Evolutionary conservation across 2,888 invertebrate species (phyloP), one percentile per base, ranked within the genome.

Genomic region (Melikaiella ostensackeni): DNA sequence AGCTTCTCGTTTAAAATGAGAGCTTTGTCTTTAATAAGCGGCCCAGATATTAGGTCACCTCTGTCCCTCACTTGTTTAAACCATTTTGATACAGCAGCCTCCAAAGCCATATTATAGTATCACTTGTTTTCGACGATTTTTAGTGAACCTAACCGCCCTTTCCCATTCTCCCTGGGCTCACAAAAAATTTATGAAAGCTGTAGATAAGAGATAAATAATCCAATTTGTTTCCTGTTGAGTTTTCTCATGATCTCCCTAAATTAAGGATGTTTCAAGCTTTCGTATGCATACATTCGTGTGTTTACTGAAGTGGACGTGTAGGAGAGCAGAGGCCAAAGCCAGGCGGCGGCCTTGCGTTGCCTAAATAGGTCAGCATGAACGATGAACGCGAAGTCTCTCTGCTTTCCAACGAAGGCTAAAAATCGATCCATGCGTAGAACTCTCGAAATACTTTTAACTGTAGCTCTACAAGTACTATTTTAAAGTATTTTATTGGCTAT

Each of bases 271-370:
- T n/a, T 50, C 8, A n/a, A 9, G n/a, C 50, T 50, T 50, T 50
- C 50, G 50, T 50, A 50, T 50, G 50, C 50, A 50, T 50, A 50
- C n/a, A 50, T 50, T 46, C 8, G 50, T 50, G 50, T 50, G 50
- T 50, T n/a, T 50, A 50, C n/a, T 50, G 50, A 50, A n/a, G 50
- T 1, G 50, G 50, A 50, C 50, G n/a, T 50, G 50, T 75, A 79
- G 77, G 79, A 79, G 81, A 81, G 82, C 80, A 79, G 78, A 82
- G 85, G 84, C 83, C 84, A 85, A 84, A 84, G 84, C 82, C 82
- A 82, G 81, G 76, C 81, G 80, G 79, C 81, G 84, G 84, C 84
- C 84, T 86, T 84, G 84, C 80, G 81, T 80, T 81, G 80, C 82
- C 84, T 83, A 82, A 82, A 83, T 83, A 84, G 84, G 80, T 83